Evolutionary conservation across 2,888 invertebrate species (phyloP), one percentile per base, ranked within the genome.

Genomic region (Ischnura elegans): DNA sequence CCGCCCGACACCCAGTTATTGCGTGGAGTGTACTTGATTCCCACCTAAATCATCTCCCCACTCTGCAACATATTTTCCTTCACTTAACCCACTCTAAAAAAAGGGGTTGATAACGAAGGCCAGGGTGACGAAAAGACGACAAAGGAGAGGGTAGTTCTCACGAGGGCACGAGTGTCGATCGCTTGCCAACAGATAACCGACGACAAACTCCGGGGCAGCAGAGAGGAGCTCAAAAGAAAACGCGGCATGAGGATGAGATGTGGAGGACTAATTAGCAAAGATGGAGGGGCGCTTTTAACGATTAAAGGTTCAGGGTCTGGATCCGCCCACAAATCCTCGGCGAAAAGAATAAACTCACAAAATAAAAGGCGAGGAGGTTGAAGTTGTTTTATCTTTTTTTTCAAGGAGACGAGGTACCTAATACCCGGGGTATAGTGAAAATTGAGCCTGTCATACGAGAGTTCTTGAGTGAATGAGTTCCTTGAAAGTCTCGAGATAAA

Each of bases 181-280:
- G 61, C 66, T 66, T 66, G 90, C 43, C 90, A 90, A 90, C 90
- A 90, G 76, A 76, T 43, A 61, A 16, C 90, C 66, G 90, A 66
- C 90, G 21, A 90, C 29, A 13, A 21, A n/a, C n/a, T n/a, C 6
- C 21, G 19, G 43, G 43, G 42, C 2, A 85, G 85, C 16, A 42
- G 36, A 43, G 51, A 51, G 29, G 51, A 42, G 55, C n/a, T n/a
- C n/a, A n/a, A n/a, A 87, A 87, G 55, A 55, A 45, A 46, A 76
- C n/a, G 85, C 10, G 86, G n/a, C n/a, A 36, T 2, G 45, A 16
- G 25, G 86, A 86, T 25, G 25, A 45, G 45, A 86, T 25, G 21
- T 19, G 6, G 46, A n/a, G 36, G 36, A 76, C 36, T 76, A 76
- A 76, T 76, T 76, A 76, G 76, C n/a, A 36, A 76, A 36, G 36